Evolutionary conservation across 2,888 invertebrate genomes (phyloP), one percentile per base, ranked within the genome.

Genomic region (Sesia apiformis): DNA sequence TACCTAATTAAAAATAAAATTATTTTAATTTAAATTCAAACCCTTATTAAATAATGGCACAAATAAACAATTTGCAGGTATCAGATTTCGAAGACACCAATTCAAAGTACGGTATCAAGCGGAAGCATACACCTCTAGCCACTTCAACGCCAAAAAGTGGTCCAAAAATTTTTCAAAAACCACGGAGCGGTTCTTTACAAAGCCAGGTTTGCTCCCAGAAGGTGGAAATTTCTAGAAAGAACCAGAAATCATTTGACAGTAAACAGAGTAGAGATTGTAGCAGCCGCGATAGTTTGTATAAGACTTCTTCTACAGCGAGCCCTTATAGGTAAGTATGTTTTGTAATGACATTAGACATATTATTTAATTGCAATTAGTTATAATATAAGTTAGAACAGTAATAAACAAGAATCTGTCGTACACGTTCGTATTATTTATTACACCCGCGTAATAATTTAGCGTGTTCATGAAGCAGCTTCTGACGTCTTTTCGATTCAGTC

Each of bases 61-160:
- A 23, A 23, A 23, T 23, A 23, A 23, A 23, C 23, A 23, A 23
- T 23, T 23, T 23, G 23, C 65, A 88, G 88, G 79, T 87, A 0
- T 87, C 88, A 40, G 85, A 87, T 54, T 85, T 87, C 60, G 86
- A 87, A 60, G 84, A 87, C 55, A 71, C 67, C 0, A 76, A 69
- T 58, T 77, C 80, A 0, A 87, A 85, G 53, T 81, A 83, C 57
- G 82, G 84, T 0, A 54, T 74, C 4, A 70, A 63, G 39, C 59
- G 61, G 5, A 76, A 74, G 38, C 67, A 76, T 42, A 53, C 61
- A 0, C 68, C 78, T 0, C 56, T 80, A 0, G 80, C 82, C 1
- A 81, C 86, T 0, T 84, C 84, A 0, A 84, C 84, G 0, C 84
- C 86, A 0, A 83, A 80, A 53, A 60, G 63, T 0, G 49, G 49